Evolutionary conservation across 2,888 invertebrate genomes (phyloP).

Genomic region (Maniola hyperantus): DNA sequence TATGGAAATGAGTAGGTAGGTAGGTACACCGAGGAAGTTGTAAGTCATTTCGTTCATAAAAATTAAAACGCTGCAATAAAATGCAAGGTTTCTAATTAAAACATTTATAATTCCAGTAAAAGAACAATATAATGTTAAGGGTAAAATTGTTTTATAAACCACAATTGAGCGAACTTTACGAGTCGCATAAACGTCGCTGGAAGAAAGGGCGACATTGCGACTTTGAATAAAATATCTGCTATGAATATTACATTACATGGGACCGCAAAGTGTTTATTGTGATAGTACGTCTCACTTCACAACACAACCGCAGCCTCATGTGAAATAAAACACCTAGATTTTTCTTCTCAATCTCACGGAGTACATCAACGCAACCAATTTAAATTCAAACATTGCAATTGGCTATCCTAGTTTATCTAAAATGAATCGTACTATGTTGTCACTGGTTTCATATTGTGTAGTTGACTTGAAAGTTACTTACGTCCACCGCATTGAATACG

Average conservation of each 20-base stretch:
- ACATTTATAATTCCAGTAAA: constrained; percentile 8
- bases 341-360: constrained; percentile 71
- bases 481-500: constrained; percentile 48
- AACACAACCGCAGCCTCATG: constrained; percentile 66
- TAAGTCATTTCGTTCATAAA: constrained; percentile 3
- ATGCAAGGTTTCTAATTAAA: constrained; percentile 7
- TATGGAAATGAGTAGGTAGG: no score
- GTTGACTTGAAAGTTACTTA: constrained; percentile 53
- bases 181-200: constrained; percentile 13
- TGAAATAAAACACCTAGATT: constrained; percentile 79
- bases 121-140: neutral
- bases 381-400: constrained; percentile 55
- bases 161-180: constrained; percentile 12
- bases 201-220: constrained; percentile 15
- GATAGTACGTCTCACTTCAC: constrained; percentile 68
- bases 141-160: constrained; percentile 22
- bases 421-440: constrained; percentile 59
- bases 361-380: constrained; percentile 52
- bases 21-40: constrained; percentile 4
- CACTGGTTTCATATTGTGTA: constrained; percentile 53
- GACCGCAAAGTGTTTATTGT: constrained; percentile 74
- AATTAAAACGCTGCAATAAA: neutral
- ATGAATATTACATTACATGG: constrained; percentile 69
- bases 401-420: constrained; percentile 46
- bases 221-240: constrained; percentile 52